Conservation (phyloP, 2,888 invertebrate species). For the Lasioglossum leucozonium region DNA sequence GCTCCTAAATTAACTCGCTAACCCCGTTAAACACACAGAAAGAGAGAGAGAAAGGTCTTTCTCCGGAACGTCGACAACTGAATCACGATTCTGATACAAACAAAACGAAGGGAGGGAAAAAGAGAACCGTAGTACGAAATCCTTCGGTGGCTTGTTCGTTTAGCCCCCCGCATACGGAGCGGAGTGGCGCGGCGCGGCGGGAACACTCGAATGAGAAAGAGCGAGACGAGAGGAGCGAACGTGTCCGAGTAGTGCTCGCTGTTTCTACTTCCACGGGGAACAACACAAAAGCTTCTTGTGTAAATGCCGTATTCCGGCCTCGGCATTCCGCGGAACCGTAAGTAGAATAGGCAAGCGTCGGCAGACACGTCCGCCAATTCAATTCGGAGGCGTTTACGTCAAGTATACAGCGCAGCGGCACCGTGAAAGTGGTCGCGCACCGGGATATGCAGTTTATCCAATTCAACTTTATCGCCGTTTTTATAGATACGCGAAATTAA, state of each 20-base stretch:
- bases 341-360: slow-evolving; percentile 5
- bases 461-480: neutral
- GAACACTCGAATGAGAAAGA: neutral
- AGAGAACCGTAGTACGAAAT: neutral
- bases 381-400: slow-evolving; percentile 5
- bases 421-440: neutral
- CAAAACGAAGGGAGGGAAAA: neutral
- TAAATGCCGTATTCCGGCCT: slow-evolving; percentile 4
- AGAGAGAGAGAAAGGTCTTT: neutral
- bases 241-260: slow-evolving; percentile 13
- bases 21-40: slow-evolving; percentile 7
- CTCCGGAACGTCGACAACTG: slow-evolving; percentile 1
- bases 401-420: slow-evolving; percentile 9
- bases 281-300: neutral
- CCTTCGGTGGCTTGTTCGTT: slow-evolving; percentile 1
- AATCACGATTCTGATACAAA: neutral
- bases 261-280: slow-evolving; percentile 9
- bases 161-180: neutral
- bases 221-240: neutral
- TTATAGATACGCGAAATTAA: slow-evolving; percentile 5
- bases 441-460: slow-evolving; percentile 7
- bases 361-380: slow-evolving; percentile 10
- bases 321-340: slow-evolving; percentile 8
- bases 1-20: slow-evolving; percentile 51
- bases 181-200: too few species aligned